Conservation (phyloP, 2,113 vertebrate species). For the Amphiprion ocellaris region DNA sequence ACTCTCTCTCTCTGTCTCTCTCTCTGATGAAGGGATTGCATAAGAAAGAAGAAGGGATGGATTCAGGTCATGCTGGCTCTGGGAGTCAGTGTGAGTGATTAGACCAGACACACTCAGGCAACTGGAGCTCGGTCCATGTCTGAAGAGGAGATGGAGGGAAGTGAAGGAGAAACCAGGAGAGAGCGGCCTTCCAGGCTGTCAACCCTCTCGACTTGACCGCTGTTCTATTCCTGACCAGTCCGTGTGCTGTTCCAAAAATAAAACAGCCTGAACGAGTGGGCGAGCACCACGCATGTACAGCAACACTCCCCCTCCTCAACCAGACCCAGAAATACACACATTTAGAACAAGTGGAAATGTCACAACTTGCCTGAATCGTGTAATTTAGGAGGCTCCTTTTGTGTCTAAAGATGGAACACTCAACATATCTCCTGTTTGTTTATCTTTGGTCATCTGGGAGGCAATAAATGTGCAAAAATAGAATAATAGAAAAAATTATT, state of each 20-base stretch:
- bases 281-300: slow-evolving; percentile 38
- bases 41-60: slow-evolving; percentile 78
- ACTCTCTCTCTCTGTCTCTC: slow-evolving; percentile 35
- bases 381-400: no score
- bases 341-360: not conserved
- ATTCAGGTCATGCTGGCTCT: slow-evolving; percentile 80
- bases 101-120: slow-evolving; percentile 77
- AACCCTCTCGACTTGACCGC: slow-evolving; percentile 62
- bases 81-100: slow-evolving; percentile 76
- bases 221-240: slow-evolving; percentile 75
- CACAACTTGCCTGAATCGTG: no score
- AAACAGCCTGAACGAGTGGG: slow-evolving; percentile 60
- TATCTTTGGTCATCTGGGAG: no score
- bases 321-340: slow-evolving; percentile 30
- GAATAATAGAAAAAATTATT: no score
- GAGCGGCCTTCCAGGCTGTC: slow-evolving; percentile 57
- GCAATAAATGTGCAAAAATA: no score
- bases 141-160: slow-evolving; percentile 42
- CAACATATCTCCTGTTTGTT: no score
- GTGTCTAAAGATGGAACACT: no score
- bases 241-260: slow-evolving; percentile 78
- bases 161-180: slow-evolving; percentile 47
- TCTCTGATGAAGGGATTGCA: slow-evolving; percentile 78
- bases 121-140: slow-evolving; percentile 55
- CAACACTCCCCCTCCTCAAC: slow-evolving; percentile 19